Evolutionary conservation across 1,140 invertebrate genomes (phyloP), one percentile per base, ranked within the genome.

Genomic region (Orchesella cincta): DNA sequence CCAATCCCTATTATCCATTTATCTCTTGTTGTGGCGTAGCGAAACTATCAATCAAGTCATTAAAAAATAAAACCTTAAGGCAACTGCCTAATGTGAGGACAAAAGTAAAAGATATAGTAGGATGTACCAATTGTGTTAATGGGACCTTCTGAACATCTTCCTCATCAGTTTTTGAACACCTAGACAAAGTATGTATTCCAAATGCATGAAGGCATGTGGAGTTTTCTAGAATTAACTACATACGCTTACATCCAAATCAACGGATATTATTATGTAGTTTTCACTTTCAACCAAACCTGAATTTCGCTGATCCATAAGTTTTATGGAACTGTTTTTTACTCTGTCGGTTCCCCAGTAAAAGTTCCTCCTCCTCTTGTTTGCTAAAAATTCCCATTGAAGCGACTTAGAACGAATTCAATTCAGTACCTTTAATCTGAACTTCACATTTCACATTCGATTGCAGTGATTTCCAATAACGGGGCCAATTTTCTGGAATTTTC

Each of bases 1-100:
- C 90, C 91, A 18, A 91, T 78, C 16, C 83, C 78, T 78, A 93
- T 88, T 20, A 90, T 85, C 0, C 87, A 76, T 83, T 89, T 88
- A 83, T 93, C 91, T 36, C 80, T 83, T 34, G 70, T 83, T 1
- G 87, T 87, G 20, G 90, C 86, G 83, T 88, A 92, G 81, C 88
- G 84, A 82, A 89, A 91, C 90, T 91, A 16, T 46, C 8, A 20
- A 12, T 8, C 8, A 46, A 16, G 62, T 35, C 1, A 33, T 74
- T 72, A 57, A 2, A 36, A 5, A 46, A 18, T 71, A 76, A 23
- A 76, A 8, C 39, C 39, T 46, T n/a, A n/a, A n/a, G n/a, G n/a
- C n/a, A n/a, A n/a, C n/a, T 46, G 8, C 39, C n/a, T 57, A 23
- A 57, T 57, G 12, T 57, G n/a, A n/a, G n/a, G 12, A 57, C 26